Evolutionary conservation across 2,888 invertebrate genomes (phyloP).

Genomic region (Lamellibrachia columna): DNA sequence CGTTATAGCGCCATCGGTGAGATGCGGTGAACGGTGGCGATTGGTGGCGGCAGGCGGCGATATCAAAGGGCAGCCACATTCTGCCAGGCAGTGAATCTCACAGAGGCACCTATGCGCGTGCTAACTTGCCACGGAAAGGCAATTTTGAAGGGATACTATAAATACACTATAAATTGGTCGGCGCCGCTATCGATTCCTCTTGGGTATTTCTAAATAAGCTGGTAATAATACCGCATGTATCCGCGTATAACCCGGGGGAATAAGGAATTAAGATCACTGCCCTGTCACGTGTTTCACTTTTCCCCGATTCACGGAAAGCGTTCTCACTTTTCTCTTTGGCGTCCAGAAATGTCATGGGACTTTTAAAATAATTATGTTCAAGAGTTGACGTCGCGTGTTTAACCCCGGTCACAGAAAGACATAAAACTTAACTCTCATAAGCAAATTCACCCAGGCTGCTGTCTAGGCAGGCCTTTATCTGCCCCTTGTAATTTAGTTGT

Average conservation of each 20-base stretch:
- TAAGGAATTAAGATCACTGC: background rate
- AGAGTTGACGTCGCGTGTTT: background rate
- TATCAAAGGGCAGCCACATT: background rate
- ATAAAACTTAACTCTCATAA: background rate
- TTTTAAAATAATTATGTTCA: background rate
- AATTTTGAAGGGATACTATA: background rate
- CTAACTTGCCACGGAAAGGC: constrained; percentile 3
- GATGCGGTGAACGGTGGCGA: background rate
- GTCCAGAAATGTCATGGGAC: background rate
- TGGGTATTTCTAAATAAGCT: background rate
- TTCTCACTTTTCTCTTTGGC: background rate
- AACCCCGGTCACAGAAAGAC: no score
- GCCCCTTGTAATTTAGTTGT: background rate
- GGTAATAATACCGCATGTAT: background rate
- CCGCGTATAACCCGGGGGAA: no score
- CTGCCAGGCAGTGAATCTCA: background rate
- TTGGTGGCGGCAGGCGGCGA: background rate
- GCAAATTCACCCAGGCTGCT: background rate
- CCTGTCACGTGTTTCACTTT: background rate
- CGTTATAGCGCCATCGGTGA: background rate
- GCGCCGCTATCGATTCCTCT: background rate
- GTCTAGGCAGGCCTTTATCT: background rate
- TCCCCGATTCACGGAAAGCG: background rate
- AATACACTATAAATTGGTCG: background rate
- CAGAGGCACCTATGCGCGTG: background rate